Evolutionary conservation across 2,797 vertebrate genomes (phyloP), one percentile per base, ranked within the genome.

Genomic region (Ptychobarbus kaznakovi): DNA sequence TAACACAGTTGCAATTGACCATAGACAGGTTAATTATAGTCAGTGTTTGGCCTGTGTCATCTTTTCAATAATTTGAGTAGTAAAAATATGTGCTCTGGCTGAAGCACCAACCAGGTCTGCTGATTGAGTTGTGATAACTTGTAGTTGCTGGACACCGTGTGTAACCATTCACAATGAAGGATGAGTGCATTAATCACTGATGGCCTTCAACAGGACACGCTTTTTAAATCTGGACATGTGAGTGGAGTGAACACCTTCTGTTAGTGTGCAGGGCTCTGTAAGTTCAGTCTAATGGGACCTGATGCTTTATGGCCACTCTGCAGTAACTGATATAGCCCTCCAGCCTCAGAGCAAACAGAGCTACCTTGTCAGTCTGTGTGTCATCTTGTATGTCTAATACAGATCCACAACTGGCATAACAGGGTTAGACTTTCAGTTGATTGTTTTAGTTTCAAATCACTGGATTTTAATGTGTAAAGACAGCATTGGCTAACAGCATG

Each of bases 151-250:
- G 77, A 63, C 53, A 58, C 83, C 25, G 77, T 53, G 69, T 77
- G 32, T 44, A 74, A 72, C 53, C 72, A 85, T 53, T 38, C 20
- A 16, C 73, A 16, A 74, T 84, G 82, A 87, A 68, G 65, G 42
- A 89, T 87, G 61, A 74, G 8, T 51, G 68, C 75, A 72, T 91
- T 87, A 85, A 85, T 89, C 86, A 81, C 28, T 61, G 61, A 63
- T 86, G 79, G 65, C 66, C 85, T 85, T 87, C 83, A 46, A 44
- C 40, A 51, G 10, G 51, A 69, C 80, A 83, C 4, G 1, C 16
- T 28, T 63, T 81, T 83, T 85, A 85, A 82, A 86, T 77, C 76
- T 75, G 25, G 73, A 85, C 28, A 68, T 80, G 58, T 86, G 53
- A 87, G 70, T 6, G 56, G 42, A 18, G 63, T 28, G 74, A 73